A percentile compares a stretch with the other conserved stretches of the same genome.
Evolutionary conservation across 2,888 invertebrate genomes (phyloP).

Genomic region (Leptopterna dolabrata): DNA sequence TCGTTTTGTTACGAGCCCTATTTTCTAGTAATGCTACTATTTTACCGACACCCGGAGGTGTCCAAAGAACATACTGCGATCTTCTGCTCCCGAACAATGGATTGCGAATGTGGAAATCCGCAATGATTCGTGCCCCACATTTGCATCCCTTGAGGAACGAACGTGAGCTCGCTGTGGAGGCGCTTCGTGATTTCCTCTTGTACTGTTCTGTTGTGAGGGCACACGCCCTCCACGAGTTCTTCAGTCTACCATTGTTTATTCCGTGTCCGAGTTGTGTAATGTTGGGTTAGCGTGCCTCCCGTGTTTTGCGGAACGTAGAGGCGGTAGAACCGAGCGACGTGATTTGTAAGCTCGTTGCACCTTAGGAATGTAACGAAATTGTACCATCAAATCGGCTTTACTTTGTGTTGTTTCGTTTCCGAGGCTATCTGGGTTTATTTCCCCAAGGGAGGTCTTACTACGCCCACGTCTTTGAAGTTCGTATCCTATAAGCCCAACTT

Average conservation of each 20-base stretch:
- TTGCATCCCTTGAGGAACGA: not conserved
- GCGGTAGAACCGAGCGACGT: not conserved
- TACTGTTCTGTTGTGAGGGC: not conserved
- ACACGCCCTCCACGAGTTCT: not conserved
- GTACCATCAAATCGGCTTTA: too few species aligned
- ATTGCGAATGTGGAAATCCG: slow-evolving; percentile 2
- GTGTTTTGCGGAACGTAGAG: not conserved
- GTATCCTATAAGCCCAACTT: too few species aligned
- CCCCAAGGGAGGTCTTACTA: too few species aligned
- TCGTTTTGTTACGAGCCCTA: not conserved
- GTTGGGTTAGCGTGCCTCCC: not conserved
- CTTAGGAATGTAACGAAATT: too few species aligned
- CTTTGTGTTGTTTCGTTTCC: too few species aligned
- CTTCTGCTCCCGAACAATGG: not conserved
- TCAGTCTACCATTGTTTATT: not conserved
- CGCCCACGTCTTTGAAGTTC: too few species aligned
- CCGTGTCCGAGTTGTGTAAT: not conserved
- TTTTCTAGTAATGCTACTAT: not conserved
- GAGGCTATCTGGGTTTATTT: too few species aligned
- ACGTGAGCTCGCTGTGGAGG: not conserved
- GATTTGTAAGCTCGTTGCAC: not conserved
- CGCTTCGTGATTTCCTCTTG: not conserved
- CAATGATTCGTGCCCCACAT: not conserved
- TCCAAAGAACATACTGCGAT: not conserved
- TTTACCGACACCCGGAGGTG: not conserved